These are phyloP conservation scores for Tenodera sinensis DNA, from an alignment of 2,888 invertebrate genomes.

Conservation along the genomic window DNA sequence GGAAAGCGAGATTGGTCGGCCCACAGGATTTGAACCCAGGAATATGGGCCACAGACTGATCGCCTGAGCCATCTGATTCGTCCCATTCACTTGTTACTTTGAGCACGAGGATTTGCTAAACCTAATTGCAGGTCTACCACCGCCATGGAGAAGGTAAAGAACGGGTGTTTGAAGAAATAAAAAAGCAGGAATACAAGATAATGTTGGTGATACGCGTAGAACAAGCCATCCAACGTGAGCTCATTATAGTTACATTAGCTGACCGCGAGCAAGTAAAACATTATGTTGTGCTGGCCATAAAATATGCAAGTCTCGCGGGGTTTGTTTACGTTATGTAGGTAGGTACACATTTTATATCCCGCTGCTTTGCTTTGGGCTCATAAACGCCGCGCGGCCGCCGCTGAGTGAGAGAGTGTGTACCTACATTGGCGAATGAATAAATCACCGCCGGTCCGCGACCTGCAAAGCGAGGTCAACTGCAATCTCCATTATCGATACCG, in stretches of 20 bases:
- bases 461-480: neutral
- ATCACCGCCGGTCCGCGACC: neutral
- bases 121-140: too few relatives aligned
- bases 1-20: too few relatives aligned
- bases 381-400: neutral
- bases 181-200: neutral
- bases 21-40: too few relatives aligned
- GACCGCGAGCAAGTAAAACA: neutral
- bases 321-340: neutral
- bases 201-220: neutral
- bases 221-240: neutral
- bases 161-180: neutral
- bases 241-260: neutral
- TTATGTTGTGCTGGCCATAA: neutral
- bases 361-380: neutral
- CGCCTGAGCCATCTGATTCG: too few relatives aligned
- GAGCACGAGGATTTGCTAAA: too few relatives aligned
- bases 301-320: neutral
- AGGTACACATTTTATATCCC: neutral
- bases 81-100: too few relatives aligned
- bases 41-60: too few relatives aligned
- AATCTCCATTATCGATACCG: neutral
- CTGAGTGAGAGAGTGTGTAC: neutral
- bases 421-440: neutral
- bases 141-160: neutral